phyloP scores from a whole-genome alignment of 2,113 vertebrate genomes.

The Sapajus apella region DNA sequence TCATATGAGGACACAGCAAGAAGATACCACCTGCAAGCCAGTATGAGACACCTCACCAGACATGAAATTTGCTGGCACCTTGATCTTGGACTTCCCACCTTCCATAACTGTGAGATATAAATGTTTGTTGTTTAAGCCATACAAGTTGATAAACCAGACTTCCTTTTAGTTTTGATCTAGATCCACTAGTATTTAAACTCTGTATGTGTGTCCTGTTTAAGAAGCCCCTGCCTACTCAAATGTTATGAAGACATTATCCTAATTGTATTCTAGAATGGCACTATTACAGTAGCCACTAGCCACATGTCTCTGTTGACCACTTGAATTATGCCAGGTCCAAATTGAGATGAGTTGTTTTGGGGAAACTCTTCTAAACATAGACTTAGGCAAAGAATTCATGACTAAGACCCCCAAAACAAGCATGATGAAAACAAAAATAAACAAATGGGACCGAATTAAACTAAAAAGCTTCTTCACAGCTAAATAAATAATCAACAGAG shows the following conservation, averaged over 20 bases:
- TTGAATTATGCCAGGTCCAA: neutral
- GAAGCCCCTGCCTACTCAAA: neutral
- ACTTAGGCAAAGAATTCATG: too few species aligned
- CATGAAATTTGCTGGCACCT: neutral
- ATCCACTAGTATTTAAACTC: neutral
- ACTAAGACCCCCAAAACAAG: too few species aligned
- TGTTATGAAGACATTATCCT: neutral
- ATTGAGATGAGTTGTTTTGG: neutral
- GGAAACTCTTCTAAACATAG: too few species aligned
- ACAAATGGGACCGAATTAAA: too few species aligned
- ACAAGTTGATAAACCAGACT: neutral
- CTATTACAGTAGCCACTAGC: neutral
- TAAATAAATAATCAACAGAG: too few species aligned
- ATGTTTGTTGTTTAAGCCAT: neutral
- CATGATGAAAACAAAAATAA: too few species aligned
- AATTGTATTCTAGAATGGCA: neutral
- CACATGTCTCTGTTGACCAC: neutral
- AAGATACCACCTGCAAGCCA: neutral
- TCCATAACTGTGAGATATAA: neutral
- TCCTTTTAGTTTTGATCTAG: neutral
- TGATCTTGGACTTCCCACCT: neutral
- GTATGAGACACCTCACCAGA: neutral
- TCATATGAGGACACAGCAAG: neutral
- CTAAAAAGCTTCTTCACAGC: too few species aligned
- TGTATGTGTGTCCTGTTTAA: neutral